phyloP scores from a whole-genome alignment of 92 coral and sea anemone genomes.

The Nematostella vectensis region DNA sequence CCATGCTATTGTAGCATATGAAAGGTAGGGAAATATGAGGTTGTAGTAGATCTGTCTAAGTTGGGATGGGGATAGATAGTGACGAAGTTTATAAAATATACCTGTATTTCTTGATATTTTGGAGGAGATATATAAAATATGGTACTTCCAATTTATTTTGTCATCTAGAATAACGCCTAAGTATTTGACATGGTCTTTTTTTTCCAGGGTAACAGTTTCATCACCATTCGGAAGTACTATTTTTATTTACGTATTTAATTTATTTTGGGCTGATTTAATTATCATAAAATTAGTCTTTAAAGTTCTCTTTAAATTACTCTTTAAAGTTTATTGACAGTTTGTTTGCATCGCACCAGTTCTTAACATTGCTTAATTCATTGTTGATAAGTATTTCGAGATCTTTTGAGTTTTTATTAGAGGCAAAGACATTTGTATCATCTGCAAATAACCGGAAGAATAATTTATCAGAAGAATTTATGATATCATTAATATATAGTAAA shows the following conservation, averaged over 20 bases:
- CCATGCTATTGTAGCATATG: slow-evolving; percentile 42
- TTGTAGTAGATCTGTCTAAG: slow-evolving; percentile 34
- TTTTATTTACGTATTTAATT: slow-evolving; percentile 16
- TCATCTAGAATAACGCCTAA: slow-evolving; percentile 23
- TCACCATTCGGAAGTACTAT: slow-evolving; percentile 15
- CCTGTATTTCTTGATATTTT: slow-evolving; percentile 39
- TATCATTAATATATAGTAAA: slow-evolving; percentile 21
- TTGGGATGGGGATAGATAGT: slow-evolving; percentile 20
- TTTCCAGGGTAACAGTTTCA: slow-evolving; percentile 13
- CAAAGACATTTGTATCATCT: slow-evolving; percentile 26
- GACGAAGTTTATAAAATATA: slow-evolving; percentile 19
- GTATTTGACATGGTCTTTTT: slow-evolving; percentile 26
- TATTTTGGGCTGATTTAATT: slow-evolving; percentile 35
- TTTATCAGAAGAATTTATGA: slow-evolving; percentile 25
- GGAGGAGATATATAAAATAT: slow-evolving; percentile 18
- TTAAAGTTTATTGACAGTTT: slow-evolving; percentile 44
- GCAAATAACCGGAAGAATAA: slow-evolving; percentile 28
- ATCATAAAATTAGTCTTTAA: slow-evolving; percentile 49
- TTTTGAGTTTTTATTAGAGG: slow-evolving; percentile 14
- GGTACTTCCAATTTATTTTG: not conserved
- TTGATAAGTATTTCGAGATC: slow-evolving; percentile 22
- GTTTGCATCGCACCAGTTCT: slow-evolving; percentile 37
- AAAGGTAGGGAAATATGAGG: slow-evolving; percentile 29
- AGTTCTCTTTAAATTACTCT: too few relatives aligned
- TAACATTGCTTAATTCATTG: slow-evolving; percentile 30